Conservation (phyloP, 2,888 invertebrate genomes). For the Rosalia funebris region DNA sequence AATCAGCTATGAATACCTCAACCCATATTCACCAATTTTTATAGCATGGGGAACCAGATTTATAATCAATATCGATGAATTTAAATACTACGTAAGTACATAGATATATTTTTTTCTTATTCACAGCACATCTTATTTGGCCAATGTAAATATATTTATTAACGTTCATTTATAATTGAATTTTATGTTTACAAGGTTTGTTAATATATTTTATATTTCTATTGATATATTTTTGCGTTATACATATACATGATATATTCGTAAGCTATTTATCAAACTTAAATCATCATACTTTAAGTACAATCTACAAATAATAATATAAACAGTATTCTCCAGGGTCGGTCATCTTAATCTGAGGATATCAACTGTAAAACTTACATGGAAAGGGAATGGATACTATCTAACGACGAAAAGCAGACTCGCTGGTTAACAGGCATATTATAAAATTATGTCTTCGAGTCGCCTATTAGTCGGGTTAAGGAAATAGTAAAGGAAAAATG, state of each 20-base stretch:
- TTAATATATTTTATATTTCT: no score
- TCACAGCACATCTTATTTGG: background rate
- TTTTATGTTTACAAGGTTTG: background rate
- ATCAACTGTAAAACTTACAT: background rate
- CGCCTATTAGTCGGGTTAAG: no score
- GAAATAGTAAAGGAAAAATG: no score
- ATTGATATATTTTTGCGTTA: no score
- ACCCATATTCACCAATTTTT: conserved; percentile 1
- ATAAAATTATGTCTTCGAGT: no score
- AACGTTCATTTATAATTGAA: no score
- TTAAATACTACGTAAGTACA: conserved; percentile 6
- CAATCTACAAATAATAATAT: background rate
- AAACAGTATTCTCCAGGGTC: background rate
- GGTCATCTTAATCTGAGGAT: background rate
- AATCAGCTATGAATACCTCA: background rate
- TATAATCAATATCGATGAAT: background rate
- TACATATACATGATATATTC: background rate
- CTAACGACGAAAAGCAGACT: no score
- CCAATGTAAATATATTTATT: no score
- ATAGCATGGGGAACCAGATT: background rate
- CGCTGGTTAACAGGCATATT: no score
- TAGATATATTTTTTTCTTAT: background rate
- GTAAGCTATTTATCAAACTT: no score
- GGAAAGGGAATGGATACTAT: no score
- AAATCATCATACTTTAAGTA: no score